Percentiles rank a stretch among this genome's conserved stretches.
Evolutionary conservation across 2,888 invertebrate species (phyloP).

Genomic region (Cryptocephalus moraei): DNA sequence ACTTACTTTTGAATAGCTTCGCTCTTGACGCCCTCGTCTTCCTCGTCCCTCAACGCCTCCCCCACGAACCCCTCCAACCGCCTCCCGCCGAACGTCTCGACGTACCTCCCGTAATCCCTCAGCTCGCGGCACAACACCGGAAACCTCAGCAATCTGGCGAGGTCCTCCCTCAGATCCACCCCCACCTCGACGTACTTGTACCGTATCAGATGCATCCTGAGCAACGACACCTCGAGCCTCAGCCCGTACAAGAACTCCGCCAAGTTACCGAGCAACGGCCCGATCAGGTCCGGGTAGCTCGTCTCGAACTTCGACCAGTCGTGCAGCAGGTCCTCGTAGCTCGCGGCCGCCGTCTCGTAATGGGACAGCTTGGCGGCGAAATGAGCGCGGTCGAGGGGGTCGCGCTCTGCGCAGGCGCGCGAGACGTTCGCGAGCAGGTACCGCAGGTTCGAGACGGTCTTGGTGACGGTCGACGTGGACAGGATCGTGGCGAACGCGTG

Average conservation of each 20-base stretch:
- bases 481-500: conserved; percentile 23
- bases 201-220: conserved; percentile 39
- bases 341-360: conserved; percentile 14
- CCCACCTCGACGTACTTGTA: conserved; percentile 15
- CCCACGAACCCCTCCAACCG: conserved; percentile 23
- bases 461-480: conserved; percentile 13
- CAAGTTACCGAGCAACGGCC: conserved; percentile 59
- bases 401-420: not conserved
- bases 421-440: not conserved
- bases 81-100: conserved; percentile 38
- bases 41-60: conserved; percentile 16
- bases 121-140: conserved; percentile 36
- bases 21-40: conserved; percentile 14
- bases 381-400: conserved; percentile 5
- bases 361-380: conserved; percentile 7
- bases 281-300: conserved; percentile 70
- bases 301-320: conserved; percentile 48
- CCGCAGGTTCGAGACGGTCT: conserved; percentile 9
- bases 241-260: conserved; percentile 58
- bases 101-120: conserved; percentile 32
- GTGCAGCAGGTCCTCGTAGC: conserved; percentile 29
- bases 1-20: conserved; percentile 44
- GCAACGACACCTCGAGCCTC: conserved; percentile 44
- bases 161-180: conserved; percentile 21
- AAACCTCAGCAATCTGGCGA: conserved; percentile 44